These are phyloP conservation scores for Therioaphis trifolii DNA, from an alignment of 2,888 invertebrate genomes.

Conservation along the genomic window DNA sequence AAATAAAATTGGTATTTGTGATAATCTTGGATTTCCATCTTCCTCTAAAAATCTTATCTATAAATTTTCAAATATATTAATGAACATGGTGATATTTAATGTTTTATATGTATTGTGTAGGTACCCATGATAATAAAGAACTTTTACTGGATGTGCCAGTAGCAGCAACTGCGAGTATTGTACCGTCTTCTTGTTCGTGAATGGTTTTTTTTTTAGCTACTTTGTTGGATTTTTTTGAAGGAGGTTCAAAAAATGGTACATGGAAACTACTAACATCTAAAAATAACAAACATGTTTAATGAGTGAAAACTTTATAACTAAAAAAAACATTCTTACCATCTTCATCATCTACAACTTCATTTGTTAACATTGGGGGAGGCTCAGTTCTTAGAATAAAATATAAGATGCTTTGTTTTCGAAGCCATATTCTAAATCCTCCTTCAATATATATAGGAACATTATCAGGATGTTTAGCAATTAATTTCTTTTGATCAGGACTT, in stretches of 20 bases:
- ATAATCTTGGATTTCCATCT: slow-evolving; percentile 79
- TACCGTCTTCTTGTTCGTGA: slow-evolving; percentile 94
- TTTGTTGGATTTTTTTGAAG: slow-evolving; percentile 68
- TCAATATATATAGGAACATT: slow-evolving; percentile 80
- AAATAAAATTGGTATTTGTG: slow-evolving; percentile 80
- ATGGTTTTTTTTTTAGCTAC: slow-evolving; percentile 74
- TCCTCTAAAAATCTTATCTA: slow-evolving; percentile 77
- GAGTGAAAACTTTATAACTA: neutral
- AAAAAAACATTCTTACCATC: slow-evolving; percentile 56
- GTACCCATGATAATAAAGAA: slow-evolving; percentile 90
- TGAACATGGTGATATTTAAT: neutral
- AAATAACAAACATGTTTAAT: slow-evolving; percentile 66
- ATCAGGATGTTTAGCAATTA: slow-evolving; percentile 76
- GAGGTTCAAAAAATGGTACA: slow-evolving; percentile 71
- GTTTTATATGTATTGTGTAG: neutral
- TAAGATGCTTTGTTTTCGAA: slow-evolving; percentile 79
- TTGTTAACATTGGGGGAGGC: slow-evolving; percentile 71
- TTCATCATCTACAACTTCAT: slow-evolving; percentile 64
- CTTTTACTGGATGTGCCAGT: slow-evolving; percentile 92
- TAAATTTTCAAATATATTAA: neutral
- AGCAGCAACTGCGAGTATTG: slow-evolving; percentile 86
- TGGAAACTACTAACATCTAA: slow-evolving; percentile 79
- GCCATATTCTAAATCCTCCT: slow-evolving; percentile 85
- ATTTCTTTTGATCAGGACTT: slow-evolving; percentile 78
- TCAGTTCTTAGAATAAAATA: slow-evolving; percentile 87